Evolutionary conservation across 2,888 invertebrate genomes (phyloP).

Genomic region (Machimus rusticus): DNA sequence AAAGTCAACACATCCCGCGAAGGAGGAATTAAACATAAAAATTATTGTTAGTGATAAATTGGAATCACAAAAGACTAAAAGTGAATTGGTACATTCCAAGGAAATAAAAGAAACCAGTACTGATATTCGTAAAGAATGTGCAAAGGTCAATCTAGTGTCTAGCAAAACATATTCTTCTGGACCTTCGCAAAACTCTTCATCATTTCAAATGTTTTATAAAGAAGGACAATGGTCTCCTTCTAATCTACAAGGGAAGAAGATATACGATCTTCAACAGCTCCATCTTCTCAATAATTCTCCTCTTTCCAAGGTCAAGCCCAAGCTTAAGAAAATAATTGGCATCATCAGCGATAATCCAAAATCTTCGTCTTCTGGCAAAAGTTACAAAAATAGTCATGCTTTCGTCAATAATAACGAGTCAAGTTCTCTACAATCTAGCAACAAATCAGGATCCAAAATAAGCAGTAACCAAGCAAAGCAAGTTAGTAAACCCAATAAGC

Average conservation of each 20-base stretch:
- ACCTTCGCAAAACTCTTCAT: not conserved
- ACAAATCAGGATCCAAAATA: not conserved
- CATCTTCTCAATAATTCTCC: not conserved
- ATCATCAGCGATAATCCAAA: not conserved
- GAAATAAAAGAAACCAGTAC: not conserved
- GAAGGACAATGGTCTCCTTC: conserved; percentile 10
- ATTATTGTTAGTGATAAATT: not conserved
- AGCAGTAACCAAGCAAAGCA: not conserved
- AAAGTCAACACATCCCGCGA: not conserved
- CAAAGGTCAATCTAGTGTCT: not conserved
- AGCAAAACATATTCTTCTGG: not conserved
- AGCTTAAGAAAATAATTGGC: not conserved
- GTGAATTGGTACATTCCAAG: not conserved
- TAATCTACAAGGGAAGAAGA: not conserved
- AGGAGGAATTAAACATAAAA: not conserved
- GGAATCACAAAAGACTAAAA: not conserved
- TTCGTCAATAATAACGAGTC: not conserved
- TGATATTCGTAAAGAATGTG: not conserved
- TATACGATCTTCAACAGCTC: conserved; percentile 11
- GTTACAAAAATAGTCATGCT: not conserved
- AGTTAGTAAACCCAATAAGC: conserved; percentile 60
- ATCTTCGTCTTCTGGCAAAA: not conserved
- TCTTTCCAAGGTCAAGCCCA: not conserved
- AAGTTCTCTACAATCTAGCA: not conserved
- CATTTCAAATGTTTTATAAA: not conserved